Evolutionary conservation across 2,113 vertebrate genomes (phyloP).

Genomic region (Numenius arquata): DNA sequence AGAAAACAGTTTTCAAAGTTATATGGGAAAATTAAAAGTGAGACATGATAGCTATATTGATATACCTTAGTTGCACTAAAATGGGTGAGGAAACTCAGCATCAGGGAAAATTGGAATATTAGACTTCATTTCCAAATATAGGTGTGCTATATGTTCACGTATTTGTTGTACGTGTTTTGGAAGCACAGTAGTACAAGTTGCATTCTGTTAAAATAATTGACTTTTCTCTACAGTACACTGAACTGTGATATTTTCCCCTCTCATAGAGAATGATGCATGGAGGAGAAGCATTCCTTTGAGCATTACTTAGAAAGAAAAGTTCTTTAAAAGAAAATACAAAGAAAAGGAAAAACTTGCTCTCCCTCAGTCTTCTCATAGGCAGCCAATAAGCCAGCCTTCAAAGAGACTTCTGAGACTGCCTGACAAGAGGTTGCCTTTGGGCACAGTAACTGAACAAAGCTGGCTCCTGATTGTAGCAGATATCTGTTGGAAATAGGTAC

Average conservation of each 20-base stretch:
- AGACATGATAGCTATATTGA: background rate
- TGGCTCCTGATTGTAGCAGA: background rate
- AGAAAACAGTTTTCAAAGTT: background rate
- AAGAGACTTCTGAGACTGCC: conserved; percentile 7
- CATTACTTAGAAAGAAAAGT: background rate
- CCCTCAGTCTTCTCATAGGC: background rate
- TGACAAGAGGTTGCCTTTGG: background rate
- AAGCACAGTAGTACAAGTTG: background rate
- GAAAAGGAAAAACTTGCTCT: background rate
- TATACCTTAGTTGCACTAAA: background rate
- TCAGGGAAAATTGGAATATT: background rate
- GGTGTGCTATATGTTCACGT: background rate
- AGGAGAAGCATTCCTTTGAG: background rate
- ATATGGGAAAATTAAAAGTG: background rate
- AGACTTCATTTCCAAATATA: background rate
- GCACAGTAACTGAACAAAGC: background rate
- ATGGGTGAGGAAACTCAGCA: background rate
- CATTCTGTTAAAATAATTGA: background rate
- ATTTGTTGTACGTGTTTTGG: background rate
- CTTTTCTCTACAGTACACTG: background rate
- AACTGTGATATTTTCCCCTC: background rate
- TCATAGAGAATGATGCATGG: background rate
- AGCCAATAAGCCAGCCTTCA: conserved; percentile 4
- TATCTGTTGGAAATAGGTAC: background rate
- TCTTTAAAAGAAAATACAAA: conserved; percentile 8